Evolutionary conservation across 2,797 vertebrate genomes (phyloP), one percentile per base, ranked within the genome.

Genomic region (Chanos chanos): DNA sequence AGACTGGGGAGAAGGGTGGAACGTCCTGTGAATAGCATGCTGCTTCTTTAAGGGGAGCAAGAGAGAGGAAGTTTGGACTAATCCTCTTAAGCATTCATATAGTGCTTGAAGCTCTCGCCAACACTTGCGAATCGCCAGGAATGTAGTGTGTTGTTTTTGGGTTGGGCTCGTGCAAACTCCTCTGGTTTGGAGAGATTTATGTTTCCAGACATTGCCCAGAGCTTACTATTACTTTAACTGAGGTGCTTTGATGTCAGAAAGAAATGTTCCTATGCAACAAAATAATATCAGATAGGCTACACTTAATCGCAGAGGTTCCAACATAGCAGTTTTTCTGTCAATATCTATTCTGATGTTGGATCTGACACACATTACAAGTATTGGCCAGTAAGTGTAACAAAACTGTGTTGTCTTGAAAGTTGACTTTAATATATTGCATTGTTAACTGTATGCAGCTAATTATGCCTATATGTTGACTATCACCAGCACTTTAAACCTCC

Each of bases 121-220:
- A 56, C 69, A 66, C 80, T 56, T 73, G 81, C 82, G 78, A 83
- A 84, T 71, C 74, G 79, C 24, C 74, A 82, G 79, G 82, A 85
- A 82, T 79, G 81, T 6, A n/a, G 70, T 67, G 57, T 78, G 82
- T 81, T 84, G 78, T 77, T 83, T 78, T 81, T 83, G 82, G 80
- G 74, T 58, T 55, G 66, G 24, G 71, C 30, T 55, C 68, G 37
- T 49, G 68, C 54, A 36, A 77, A 75, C 64, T 50, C 61, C 72
- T 59, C 65, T 49, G 72, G 58, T 66, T 75, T 1, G 3, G 45
- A 39, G 68, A 77, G 74, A 78, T 65, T 74, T 66, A 75, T 62
- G 79, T 75, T 66, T 78, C 49, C 64, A 79, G 83, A 79, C 70
- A 15, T 57, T 19, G 75, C 77, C 72, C 61, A 65, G 51, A 72